Evolutionary conservation across 1,140 invertebrate genomes (phyloP).

Genomic region (Protaetia brevitarsis): DNA sequence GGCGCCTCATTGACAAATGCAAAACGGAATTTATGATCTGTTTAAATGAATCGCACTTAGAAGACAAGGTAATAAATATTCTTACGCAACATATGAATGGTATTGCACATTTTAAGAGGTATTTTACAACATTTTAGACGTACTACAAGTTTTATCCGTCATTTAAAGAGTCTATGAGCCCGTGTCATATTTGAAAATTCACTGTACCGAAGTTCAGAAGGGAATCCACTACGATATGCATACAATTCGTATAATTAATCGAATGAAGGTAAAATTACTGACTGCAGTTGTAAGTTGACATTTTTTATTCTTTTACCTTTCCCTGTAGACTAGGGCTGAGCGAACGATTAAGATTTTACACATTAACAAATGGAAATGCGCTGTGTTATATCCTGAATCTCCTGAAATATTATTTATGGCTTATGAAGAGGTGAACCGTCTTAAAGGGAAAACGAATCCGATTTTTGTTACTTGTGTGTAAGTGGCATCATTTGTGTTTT

Average conservation of each 20-base stretch:
- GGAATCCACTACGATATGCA: not conserved
- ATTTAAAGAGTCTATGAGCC: slow-evolving; percentile 27
- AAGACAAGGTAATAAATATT: slow-evolving; percentile 31
- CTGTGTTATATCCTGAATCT: not conserved
- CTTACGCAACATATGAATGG: not conserved
- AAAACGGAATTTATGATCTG: slow-evolving; percentile 54
- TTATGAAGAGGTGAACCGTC: not conserved
- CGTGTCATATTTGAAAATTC: not conserved
- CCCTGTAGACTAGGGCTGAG: not conserved
- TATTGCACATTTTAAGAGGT: not conserved
- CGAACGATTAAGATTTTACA: slow-evolving; percentile 13
- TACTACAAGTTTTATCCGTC: too few species aligned
- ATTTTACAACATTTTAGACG: slow-evolving; percentile 30
- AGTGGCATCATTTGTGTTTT: slow-evolving; percentile 1
- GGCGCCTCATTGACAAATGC: slow-evolving; percentile 60
- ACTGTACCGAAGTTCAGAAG: not conserved
- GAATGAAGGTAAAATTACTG: not conserved
- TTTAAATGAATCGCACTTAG: slow-evolving; percentile 46
- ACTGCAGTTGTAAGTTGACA: not conserved
- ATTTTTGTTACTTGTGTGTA: slow-evolving; percentile 26
- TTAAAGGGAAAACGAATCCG: not conserved
- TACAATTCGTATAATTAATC: not conserved
- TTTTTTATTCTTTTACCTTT: not conserved
- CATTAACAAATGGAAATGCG: slow-evolving; percentile 4
- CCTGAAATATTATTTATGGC: not conserved